Evolutionary conservation across 2,888 invertebrate genomes (phyloP), one percentile per base, ranked within the genome.

Genomic region (Lottia scabra): DNA sequence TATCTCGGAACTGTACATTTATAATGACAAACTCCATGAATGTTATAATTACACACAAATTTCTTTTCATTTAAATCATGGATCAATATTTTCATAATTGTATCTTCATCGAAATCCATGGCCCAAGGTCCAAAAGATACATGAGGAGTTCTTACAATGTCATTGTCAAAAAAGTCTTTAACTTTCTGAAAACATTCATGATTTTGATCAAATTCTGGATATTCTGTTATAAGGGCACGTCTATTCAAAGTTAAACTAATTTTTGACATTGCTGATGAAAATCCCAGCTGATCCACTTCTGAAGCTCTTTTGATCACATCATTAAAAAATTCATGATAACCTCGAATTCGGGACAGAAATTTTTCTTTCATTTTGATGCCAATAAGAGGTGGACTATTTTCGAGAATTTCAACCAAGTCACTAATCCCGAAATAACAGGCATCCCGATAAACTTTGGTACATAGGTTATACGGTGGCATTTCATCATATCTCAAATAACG

Each of bases 361-460:
- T 78, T 78, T 65, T 83, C 80, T 67, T 81, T 72, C 69, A 82
- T 83, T 65, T 81, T 80, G 65, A 76, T 77, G 4, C 79, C 80
- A 45, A 84, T 69, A 19, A 84, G 79, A 10, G 67, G 56, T 0
- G 87, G 87, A 48, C 76, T 75, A n/a, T 76, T 78, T 67, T 85
- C 81, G 26, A 87, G 79, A 56, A 80, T 78, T 43, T 81, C 78
- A 3, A 82, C 79, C 26, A 87, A 78, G 23, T 81, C 81, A 38
- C 79, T 74, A 12, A 87, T 75, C 30, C 85, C 86, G 73, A 85
- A 87, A 68, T 87, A 87, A 2, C 81, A 75, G 0, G 87, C 87
- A 65, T 87, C 87, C 23, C 80, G 75, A 73, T 87, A 84, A 0
- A 87, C 84, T 8, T 75, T 72, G 12, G 80, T 73, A 13, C 83